Conservation (phyloP, 64 coral and sea anemone species). For the Trachythela sp. region DNA sequence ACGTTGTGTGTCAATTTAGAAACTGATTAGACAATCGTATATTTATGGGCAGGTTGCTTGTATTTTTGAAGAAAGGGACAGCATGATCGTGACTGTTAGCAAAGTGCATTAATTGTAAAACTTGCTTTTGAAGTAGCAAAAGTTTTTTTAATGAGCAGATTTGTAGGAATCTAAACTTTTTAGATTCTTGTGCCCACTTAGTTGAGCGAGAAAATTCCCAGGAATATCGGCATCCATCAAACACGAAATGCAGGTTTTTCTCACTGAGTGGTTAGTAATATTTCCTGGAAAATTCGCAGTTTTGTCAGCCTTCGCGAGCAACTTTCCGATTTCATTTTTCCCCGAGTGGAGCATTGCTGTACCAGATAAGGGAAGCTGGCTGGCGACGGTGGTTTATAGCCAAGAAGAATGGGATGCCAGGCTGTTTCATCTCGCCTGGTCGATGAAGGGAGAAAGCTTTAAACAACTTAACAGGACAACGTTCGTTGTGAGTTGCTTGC, state of each 20-base stretch:
- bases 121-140: neutral
- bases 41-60: constrained; percentile 27
- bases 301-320: constrained; percentile 12
- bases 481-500: neutral
- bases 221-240: neutral
- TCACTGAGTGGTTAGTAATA: neutral
- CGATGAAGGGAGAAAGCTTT: neutral
- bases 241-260: constrained; percentile 6
- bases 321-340: constrained; percentile 62
- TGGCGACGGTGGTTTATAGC: constrained; percentile 29
- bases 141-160: neutral
- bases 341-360: constrained; percentile 48
- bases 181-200: neutral
- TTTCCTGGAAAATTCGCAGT: constrained; percentile 26
- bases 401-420: neutral
- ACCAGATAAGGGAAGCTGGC: constrained; percentile 27
- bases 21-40: constrained; percentile 29
- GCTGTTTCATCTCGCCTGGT: neutral
- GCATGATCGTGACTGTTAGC: neutral
- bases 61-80: neutral
- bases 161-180: neutral
- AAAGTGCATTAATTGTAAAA: neutral
- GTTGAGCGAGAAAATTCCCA: neutral
- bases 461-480: constrained; percentile 21
- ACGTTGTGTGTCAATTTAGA: constrained; percentile 24